These are phyloP conservation scores for Andrena dorsata DNA, from an alignment of 2,888 invertebrate genomes.

Conservation along the genomic window DNA sequence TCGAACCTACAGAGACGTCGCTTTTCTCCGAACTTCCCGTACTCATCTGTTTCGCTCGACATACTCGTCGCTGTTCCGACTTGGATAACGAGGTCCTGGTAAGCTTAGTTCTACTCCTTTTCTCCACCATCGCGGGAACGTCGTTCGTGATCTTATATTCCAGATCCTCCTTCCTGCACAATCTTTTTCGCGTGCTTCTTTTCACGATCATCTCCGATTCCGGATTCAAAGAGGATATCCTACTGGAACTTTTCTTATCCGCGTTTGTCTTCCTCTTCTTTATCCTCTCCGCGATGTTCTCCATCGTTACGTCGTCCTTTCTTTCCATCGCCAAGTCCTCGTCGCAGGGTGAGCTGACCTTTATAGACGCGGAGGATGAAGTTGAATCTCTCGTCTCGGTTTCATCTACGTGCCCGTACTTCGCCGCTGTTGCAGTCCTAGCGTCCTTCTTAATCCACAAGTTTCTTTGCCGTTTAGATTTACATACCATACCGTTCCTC, in stretches of 20 bases:
- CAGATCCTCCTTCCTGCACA: conserved; percentile 37
- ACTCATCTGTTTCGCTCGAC: conserved; percentile 24
- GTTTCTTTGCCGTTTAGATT: conserved; percentile 61
- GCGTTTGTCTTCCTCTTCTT: conserved; percentile 78
- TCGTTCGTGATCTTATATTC: conserved; percentile 21
- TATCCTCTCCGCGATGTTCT: conserved; percentile 82
- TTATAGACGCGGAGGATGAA: conserved; percentile 45
- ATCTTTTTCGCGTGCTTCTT: conserved; percentile 48
- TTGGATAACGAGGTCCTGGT: conserved; percentile 43
- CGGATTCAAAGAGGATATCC: neutral
- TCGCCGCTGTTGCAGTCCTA: conserved; percentile 24
- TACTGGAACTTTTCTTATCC: conserved; percentile 52
- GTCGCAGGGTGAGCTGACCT: conserved; percentile 32
- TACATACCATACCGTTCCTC: conserved; percentile 66
- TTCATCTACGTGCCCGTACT: conserved; percentile 53
- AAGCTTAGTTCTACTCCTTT: conserved; percentile 50
- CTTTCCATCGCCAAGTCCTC: conserved; percentile 36
- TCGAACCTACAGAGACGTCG: conserved; percentile 23
- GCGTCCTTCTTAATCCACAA: conserved; percentile 53
- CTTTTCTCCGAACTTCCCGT: conserved; percentile 38
- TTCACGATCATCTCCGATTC: conserved; percentile 33
- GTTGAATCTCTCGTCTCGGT: conserved; percentile 44
- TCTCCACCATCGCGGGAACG: conserved; percentile 23
- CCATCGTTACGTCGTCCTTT: conserved; percentile 70
- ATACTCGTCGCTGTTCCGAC: conserved; percentile 59